A percentile compares a stretch with the other conserved stretches of the same genome.
Conservation (phyloP, 2,797 vertebrate species). For the Falco novaeseelandiae region DNA sequence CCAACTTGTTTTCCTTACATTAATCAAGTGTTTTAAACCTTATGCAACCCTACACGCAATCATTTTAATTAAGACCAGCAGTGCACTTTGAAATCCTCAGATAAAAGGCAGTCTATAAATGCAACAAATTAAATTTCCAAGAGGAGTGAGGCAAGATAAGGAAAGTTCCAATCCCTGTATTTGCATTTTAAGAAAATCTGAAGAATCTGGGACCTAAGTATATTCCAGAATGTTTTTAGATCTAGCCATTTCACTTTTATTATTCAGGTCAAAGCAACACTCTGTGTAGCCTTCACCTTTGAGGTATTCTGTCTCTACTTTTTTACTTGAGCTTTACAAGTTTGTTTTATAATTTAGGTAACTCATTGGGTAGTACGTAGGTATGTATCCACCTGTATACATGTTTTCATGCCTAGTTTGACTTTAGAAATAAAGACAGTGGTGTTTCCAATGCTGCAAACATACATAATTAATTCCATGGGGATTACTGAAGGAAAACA, state of each 20-base stretch:
- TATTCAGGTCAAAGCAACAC: not conserved
- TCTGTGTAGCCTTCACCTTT: not conserved
- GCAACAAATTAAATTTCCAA: not conserved
- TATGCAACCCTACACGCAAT: not conserved
- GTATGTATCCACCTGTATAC: fast-evolving
- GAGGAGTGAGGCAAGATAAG: not conserved
- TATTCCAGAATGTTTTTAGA: not conserved
- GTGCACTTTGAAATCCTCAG: not conserved
- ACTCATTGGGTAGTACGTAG: not conserved
- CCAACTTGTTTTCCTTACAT: not conserved
- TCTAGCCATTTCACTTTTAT: not conserved
- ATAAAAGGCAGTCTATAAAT: not conserved
- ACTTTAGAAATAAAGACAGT: not conserved
- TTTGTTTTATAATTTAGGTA: not conserved
- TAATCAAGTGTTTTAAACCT: not conserved
- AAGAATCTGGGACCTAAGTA: not conserved
- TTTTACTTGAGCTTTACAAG: not conserved
- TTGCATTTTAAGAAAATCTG: not conserved
- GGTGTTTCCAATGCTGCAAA: not conserved
- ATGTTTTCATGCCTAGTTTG: not conserved
- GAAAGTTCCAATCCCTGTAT: not conserved
- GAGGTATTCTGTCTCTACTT: not conserved
- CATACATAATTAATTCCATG: not conserved
- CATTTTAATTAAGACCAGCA: not conserved
- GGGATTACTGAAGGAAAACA: not conserved